These are phyloP conservation scores for Centropus bengalensis DNA, from an alignment of 2,113 vertebrate species.

Conservation along the genomic window DNA sequence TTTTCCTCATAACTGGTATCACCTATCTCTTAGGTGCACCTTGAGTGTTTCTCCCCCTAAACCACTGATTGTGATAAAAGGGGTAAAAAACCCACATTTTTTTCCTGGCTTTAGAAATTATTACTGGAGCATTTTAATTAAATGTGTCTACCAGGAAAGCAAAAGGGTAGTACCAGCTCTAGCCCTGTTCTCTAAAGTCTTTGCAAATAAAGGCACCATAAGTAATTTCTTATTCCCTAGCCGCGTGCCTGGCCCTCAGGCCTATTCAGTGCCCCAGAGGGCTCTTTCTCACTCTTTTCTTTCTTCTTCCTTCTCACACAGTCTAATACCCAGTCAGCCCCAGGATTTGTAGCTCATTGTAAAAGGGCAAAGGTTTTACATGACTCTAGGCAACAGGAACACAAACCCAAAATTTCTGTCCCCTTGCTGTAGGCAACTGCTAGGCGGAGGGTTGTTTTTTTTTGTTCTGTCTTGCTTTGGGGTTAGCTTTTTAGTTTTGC, in stretches of 20 bases:
- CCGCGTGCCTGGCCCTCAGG: background rate
- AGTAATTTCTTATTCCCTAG: background rate
- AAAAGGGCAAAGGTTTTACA: constrained; percentile 40
- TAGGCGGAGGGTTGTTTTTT: background rate
- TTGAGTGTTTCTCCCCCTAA: background rate
- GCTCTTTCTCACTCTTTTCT: background rate
- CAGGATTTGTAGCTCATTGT: background rate
- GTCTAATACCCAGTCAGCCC: background rate
- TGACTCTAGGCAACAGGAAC: constrained; percentile 45
- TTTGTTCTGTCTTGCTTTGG: background rate
- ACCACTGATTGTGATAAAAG: constrained; percentile 19
- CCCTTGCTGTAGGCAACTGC: constrained; percentile 9
- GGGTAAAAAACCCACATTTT: constrained; percentile 6
- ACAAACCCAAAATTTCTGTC: background rate
- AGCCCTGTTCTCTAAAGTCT: background rate
- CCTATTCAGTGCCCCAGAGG: background rate
- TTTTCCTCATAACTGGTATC: constrained; percentile 15
- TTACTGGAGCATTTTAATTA: background rate
- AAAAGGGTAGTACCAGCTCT: background rate
- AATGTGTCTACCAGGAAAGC: background rate
- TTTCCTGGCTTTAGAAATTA: background rate
- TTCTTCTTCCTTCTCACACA: background rate
- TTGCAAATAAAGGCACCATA: background rate
- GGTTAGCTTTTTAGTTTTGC: background rate
- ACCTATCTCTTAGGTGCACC: constrained; percentile 34